These are phyloP conservation scores for Acholoe squamosa DNA, from an alignment of 2,888 invertebrate species.

Conservation along the genomic window DNA sequence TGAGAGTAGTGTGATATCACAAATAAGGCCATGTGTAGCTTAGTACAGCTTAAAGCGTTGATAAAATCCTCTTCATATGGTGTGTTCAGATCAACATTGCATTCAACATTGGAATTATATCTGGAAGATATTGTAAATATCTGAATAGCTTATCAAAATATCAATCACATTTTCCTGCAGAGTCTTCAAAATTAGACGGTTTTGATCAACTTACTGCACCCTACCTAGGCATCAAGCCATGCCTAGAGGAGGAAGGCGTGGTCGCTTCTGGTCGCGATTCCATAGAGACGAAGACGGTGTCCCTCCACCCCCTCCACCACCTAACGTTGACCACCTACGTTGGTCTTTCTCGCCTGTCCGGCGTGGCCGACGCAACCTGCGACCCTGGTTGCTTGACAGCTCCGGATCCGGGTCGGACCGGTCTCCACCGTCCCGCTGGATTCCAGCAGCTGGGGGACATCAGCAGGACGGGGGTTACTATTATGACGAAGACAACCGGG, in stretches of 20 bases:
- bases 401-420: constrained; percentile 52
- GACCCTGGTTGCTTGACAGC: constrained; percentile 51
- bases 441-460: neutral
- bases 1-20: no score
- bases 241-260: constrained; percentile 41
- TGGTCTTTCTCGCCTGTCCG: constrained; percentile 26
- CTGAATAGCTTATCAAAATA: no score
- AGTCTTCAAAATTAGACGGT: no score
- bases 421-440: constrained; percentile 36
- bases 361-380: constrained; percentile 31
- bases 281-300: constrained; percentile 38
- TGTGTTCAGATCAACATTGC: no score
- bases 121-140: no score
- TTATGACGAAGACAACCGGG: constrained; percentile 27
- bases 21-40: no score
- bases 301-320: constrained; percentile 45
- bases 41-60: no score
- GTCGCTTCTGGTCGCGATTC: constrained; percentile 32
- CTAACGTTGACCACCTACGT: constrained; percentile 53
- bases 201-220: no score
- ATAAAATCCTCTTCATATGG: no score
- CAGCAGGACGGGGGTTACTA: constrained; percentile 49
- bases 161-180: no score
- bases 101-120: no score
- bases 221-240: neutral